phyloP scores from a whole-genome alignment of 1,140 invertebrate genomes.

The Saxidomus purpurata region DNA sequence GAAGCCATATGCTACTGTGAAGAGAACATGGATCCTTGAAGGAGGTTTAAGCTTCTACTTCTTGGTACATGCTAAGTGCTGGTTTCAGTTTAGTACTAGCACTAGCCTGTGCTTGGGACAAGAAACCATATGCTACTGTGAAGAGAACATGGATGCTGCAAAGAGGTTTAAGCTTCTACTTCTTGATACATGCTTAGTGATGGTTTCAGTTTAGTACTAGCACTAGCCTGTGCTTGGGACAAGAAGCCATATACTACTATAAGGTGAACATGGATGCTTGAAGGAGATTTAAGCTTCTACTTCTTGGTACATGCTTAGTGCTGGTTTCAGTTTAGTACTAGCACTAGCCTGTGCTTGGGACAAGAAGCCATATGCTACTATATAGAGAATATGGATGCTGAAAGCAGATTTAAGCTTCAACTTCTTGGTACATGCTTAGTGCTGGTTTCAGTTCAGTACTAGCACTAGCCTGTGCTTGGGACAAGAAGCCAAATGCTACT shows the following conservation, averaged over 20 bases:
- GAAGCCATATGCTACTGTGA: too few species aligned
- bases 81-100: too few species aligned
- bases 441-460: neutral
- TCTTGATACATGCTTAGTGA: too few species aligned
- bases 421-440: conserved; percentile 6
- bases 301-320: neutral
- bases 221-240: conserved; percentile 15
- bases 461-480: conserved; percentile 15
- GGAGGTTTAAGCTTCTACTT: too few species aligned
- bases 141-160: too few species aligned
- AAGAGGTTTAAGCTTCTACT: too few species aligned
- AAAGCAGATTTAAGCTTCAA: neutral
- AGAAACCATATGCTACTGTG: too few species aligned
- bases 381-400: neutral
- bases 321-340: neutral
- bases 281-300: neutral
- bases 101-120: too few species aligned
- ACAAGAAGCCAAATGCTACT: neutral
- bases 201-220: too few species aligned
- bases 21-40: too few species aligned
- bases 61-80: too few species aligned
- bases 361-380: neutral
- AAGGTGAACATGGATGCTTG: neutral
- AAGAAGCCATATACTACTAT: neutral
- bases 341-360: conserved; percentile 9